Conservation (phyloP, 2,888 invertebrate genomes). For the Volucella inanis region DNA sequence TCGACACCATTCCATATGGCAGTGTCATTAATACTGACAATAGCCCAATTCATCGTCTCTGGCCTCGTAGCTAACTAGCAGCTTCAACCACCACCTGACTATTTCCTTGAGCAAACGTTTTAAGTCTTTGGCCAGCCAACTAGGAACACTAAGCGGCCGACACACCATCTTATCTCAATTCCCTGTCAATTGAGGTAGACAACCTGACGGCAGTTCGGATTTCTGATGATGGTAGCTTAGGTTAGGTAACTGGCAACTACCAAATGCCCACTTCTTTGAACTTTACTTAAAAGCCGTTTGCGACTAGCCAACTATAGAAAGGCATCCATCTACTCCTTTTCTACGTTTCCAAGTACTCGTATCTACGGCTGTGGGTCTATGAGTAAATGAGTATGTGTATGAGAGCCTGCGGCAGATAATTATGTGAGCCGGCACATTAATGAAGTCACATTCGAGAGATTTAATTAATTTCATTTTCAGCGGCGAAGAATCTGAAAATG, state of each 20-base stretch:
- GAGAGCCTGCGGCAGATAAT: constrained; percentile 3
- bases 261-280: constrained; percentile 22
- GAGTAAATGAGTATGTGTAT: no score
- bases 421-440: constrained; percentile 29
- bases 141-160: background rate
- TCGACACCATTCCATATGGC: constrained; percentile 10
- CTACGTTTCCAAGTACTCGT: no score
- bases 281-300: constrained; percentile 7
- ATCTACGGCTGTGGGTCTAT: no score
- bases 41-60: constrained; percentile 24
- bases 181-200: constrained; percentile 42
- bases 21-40: constrained; percentile 33
- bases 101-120: constrained; percentile 3
- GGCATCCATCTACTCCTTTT: background rate
- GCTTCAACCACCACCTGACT: constrained; percentile 14
- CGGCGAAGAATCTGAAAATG: background rate
- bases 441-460: constrained; percentile 35
- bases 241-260: constrained; percentile 29
- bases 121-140: constrained; percentile 12
- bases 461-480: constrained; percentile 46
- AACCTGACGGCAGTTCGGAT: constrained; percentile 45
- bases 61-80: constrained; percentile 5
- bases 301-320: constrained; percentile 2
- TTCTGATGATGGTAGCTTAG: constrained; percentile 15
- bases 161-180: constrained; percentile 30